A percentile compares a stretch with the other conserved stretches of the same genome.
Evolutionary conservation across 2,888 invertebrate species (phyloP).

Genomic region (Chalcis sispes): DNA sequence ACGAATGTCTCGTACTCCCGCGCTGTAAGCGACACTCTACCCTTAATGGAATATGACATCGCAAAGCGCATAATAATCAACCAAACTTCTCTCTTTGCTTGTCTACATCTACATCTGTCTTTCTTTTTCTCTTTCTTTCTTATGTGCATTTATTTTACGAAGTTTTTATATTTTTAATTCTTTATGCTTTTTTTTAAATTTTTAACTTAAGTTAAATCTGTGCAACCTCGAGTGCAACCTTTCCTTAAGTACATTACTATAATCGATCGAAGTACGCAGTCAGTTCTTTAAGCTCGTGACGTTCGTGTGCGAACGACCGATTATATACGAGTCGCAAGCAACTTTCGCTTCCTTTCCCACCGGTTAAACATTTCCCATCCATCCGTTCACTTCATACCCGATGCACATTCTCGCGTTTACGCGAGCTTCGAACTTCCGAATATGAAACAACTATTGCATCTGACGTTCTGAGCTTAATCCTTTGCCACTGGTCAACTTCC

Average conservation of each 20-base stretch:
- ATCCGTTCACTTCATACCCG: neutral
- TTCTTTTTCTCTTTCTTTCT: slow-evolving; percentile 45
- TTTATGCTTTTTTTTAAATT: too few species aligned
- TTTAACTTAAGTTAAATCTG: too few species aligned
- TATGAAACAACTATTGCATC: slow-evolving; percentile 68
- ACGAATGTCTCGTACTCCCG: slow-evolving; percentile 60
- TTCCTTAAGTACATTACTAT: too few species aligned
- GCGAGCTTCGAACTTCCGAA: slow-evolving; percentile 65
- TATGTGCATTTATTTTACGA: slow-evolving; percentile 11
- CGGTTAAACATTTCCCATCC: neutral
- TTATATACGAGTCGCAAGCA: too few species aligned
- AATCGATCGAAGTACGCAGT: too few species aligned
- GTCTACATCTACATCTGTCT: neutral
- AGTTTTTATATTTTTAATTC: slow-evolving; percentile 13
- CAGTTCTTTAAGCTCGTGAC: too few species aligned
- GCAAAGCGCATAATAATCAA: slow-evolving; percentile 71
- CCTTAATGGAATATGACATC: slow-evolving; percentile 73
- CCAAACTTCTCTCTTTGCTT: slow-evolving; percentile 58
- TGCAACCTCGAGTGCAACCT: too few species aligned
- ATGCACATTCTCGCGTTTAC: neutral
- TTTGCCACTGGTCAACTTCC: too few species aligned
- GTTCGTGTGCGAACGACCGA: neutral
- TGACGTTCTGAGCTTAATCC: slow-evolving; percentile 63
- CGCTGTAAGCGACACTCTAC: slow-evolving; percentile 72
- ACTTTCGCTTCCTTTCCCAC: neutral